phyloP scores from a whole-genome alignment of 1,140 invertebrate species.

The Lycorma delicatula region DNA sequence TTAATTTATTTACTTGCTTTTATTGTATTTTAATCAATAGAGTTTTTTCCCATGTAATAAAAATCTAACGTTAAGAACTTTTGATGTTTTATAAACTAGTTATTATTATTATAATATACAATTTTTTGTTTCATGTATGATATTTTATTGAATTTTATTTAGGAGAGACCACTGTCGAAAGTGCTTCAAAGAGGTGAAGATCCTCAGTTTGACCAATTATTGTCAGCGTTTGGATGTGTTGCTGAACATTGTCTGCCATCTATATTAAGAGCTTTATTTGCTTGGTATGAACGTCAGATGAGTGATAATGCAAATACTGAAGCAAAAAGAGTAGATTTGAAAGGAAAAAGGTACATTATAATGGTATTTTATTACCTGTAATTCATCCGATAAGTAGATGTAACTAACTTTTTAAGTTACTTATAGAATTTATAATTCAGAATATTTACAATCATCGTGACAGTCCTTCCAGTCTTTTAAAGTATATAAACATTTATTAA shows the following conservation, averaged over 20 bases:
- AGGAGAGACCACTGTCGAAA: slow-evolving; percentile 87
- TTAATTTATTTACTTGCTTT: no score
- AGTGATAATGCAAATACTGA: slow-evolving; percentile 48
- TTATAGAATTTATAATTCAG: no score
- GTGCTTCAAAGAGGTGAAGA: slow-evolving; percentile 92
- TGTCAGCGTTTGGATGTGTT: slow-evolving; percentile 84
- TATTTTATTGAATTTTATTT: no score
- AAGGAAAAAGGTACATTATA: slow-evolving; percentile 59
- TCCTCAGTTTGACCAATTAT: slow-evolving; percentile 87
- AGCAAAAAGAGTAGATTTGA: slow-evolving; percentile 50
- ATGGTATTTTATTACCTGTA: slow-evolving; percentile 1
- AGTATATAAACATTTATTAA: no score
- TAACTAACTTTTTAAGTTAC: background rate
- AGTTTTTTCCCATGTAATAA: no score
- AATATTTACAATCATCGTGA: no score
- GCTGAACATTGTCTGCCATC: slow-evolving; percentile 97
- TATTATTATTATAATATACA: no score
- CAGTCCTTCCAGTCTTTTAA: background rate
- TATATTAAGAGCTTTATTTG: slow-evolving; percentile 82
- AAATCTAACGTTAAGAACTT: no score
- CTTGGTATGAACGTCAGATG: slow-evolving; percentile 92
- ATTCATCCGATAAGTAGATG: background rate
- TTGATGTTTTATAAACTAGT: no score
- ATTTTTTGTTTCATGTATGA: no score
- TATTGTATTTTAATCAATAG: no score